These are phyloP conservation scores for Microplitis demolitor DNA, from an alignment of 1,140 invertebrate genomes.

Conservation along the genomic window DNA sequence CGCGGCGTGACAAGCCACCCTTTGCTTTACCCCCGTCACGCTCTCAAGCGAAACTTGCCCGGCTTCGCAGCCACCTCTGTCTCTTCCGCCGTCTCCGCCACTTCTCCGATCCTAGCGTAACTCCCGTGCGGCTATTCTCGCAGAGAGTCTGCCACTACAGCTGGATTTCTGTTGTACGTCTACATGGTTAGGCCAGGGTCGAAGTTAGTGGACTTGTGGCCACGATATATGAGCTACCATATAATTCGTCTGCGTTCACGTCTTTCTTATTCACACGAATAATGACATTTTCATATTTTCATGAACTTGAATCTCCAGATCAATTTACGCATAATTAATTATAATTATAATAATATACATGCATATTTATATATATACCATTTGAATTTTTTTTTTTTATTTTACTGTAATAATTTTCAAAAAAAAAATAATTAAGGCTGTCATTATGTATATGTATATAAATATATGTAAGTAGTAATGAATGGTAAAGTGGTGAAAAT, in stretches of 20 bases:
- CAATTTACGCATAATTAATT: not conserved
- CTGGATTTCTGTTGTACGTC: slow-evolving; percentile 33
- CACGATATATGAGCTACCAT: not conserved
- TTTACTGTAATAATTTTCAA: no score
- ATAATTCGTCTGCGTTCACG: not conserved
- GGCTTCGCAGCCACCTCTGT: slow-evolving; percentile 39
- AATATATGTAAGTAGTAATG: not conserved
- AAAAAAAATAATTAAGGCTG: no score
- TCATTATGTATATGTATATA: no score
- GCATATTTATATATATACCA: no score
- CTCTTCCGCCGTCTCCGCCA: not conserved
- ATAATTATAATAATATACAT: no score
- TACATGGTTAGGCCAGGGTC: not conserved
- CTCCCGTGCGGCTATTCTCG: slow-evolving; percentile 45
- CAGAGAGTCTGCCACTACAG: slow-evolving; percentile 51
- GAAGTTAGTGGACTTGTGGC: not conserved
- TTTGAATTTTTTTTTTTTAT: no score
- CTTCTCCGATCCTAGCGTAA: slow-evolving; percentile 7
- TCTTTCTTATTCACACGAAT: not conserved
- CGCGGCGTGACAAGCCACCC: slow-evolving; percentile 29
- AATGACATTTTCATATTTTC: no score
- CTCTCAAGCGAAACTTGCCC: slow-evolving; percentile 59
- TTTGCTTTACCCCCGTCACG: slow-evolving; percentile 56
- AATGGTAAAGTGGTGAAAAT: not conserved
- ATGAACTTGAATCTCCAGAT: no score